These are phyloP conservation scores for Amphibalanus amphitrite DNA, from an alignment of 1,140 invertebrate species.

Conservation along the genomic window DNA sequence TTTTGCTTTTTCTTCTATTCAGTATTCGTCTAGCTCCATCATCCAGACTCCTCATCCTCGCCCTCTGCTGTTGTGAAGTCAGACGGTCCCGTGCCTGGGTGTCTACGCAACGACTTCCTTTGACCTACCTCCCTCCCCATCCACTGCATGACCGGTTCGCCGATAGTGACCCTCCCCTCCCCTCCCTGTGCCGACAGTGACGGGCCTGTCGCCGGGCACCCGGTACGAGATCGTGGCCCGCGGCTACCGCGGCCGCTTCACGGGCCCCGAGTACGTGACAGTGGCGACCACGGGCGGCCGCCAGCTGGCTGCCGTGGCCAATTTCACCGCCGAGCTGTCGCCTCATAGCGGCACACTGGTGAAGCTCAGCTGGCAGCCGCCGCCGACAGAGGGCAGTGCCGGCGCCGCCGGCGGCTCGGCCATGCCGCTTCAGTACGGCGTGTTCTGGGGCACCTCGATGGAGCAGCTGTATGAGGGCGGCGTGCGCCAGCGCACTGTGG, in stretches of 20 bases:
- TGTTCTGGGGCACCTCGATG: constrained; percentile 28
- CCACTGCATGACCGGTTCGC: background rate
- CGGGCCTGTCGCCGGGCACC: constrained; percentile 6
- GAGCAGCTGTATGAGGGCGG: constrained; percentile 41
- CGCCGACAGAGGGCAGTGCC: background rate
- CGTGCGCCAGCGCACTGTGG: constrained; percentile 35
- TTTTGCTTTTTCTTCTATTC: no score
- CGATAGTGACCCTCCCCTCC: constrained; percentile 7
- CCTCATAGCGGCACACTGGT: background rate
- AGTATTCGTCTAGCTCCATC: no score
- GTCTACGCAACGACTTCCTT: no score
- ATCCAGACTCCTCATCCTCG: no score
- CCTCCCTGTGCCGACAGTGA: constrained; percentile 4
- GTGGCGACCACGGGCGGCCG: constrained; percentile 5
- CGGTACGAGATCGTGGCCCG: constrained; percentile 9
- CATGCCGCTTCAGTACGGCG: background rate
- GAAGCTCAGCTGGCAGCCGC: constrained; percentile 9
- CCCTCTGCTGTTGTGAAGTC: no score
- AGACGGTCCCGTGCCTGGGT: no score
- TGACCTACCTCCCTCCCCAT: no score
- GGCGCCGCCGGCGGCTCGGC: no score
- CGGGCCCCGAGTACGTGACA: background rate
- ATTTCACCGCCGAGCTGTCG: constrained; percentile 7
- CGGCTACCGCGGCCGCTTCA: constrained; percentile 3
- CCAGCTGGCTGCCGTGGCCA: background rate